A percentile compares a stretch with the other conserved stretches of the same genome.
Evolutionary conservation across 23 tunicate genomes (phyloP).

Genomic region (Halocynthia roretzi): DNA sequence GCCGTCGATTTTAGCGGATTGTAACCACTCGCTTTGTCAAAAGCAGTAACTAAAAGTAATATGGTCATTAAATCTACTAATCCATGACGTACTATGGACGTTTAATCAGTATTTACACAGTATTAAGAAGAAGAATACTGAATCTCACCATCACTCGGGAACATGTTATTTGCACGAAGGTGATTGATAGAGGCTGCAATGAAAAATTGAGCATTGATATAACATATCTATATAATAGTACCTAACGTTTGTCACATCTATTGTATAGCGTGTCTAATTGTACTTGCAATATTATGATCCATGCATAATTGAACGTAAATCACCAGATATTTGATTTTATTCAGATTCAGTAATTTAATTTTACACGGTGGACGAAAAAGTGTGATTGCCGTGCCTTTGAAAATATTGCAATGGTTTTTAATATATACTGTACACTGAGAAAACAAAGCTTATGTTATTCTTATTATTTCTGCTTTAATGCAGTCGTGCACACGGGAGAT

Average conservation of each 20-base stretch:
- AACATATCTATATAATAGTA: background rate
- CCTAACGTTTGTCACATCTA: background rate
- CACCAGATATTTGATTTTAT: no score
- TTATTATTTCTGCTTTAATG: no score
- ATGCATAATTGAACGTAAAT: no score
- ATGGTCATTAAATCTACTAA: background rate
- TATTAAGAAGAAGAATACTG: background rate
- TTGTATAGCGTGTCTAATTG: background rate
- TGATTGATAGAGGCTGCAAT: constrained; percentile 2
- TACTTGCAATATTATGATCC: background rate
- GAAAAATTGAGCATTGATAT: background rate
- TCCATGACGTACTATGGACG: background rate
- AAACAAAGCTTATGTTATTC: no score
- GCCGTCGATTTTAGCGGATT: background rate
- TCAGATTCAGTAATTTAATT: no score
- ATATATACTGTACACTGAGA: no score
- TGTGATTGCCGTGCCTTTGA: background rate
- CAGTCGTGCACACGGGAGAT: no score
- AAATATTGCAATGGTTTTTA: background rate
- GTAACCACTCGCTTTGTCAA: background rate
- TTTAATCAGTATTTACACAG: background rate
- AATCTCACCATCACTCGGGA: constrained; percentile 3
- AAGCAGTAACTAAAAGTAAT: constrained; percentile 4
- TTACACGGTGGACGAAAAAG: no score
- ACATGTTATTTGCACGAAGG: constrained; percentile 1